Evolutionary conservation across 1,140 invertebrate species (phyloP).

Genomic region (Penaeus chinensis): DNA sequence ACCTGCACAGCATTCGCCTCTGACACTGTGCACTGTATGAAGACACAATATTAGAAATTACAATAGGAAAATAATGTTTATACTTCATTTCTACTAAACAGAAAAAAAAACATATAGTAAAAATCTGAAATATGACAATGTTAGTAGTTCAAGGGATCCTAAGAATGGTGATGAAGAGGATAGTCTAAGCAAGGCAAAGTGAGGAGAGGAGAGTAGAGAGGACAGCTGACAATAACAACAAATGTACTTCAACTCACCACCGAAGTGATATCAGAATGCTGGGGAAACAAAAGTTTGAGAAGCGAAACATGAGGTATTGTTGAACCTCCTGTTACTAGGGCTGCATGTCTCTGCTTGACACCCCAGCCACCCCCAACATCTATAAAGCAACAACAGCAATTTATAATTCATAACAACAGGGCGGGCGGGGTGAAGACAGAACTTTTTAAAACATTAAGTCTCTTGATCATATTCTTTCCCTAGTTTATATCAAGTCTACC

Average conservation of each 20-base stretch:
- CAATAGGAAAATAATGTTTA: too few species aligned
- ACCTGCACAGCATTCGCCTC: slow-evolving; percentile 23
- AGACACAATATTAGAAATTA: not conserved
- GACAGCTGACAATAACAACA: too few species aligned
- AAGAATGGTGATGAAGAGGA: too few species aligned
- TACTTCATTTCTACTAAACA: too few species aligned
- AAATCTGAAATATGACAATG: too few species aligned
- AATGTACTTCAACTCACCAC: slow-evolving; percentile 8
- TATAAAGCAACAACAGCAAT: not conserved
- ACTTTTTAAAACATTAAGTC: too few species aligned
- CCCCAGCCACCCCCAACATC: slow-evolving; percentile 53
- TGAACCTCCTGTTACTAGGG: slow-evolving; percentile 15
- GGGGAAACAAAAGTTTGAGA: slow-evolving; percentile 29
- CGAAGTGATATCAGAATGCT: slow-evolving; percentile 9
- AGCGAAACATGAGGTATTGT: not conserved
- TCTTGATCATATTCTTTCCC: not conserved
- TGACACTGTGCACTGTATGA: slow-evolving; percentile 25
- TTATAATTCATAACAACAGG: not conserved
- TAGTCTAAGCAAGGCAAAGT: too few species aligned
- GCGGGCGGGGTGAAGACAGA: too few species aligned
- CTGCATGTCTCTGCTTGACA: slow-evolving; percentile 36
- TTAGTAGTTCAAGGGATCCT: too few species aligned
- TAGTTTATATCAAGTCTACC: too few species aligned
- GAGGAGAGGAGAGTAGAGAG: too few species aligned
- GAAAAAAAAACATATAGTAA: too few species aligned